Evolutionary conservation across 2,888 invertebrate genomes (phyloP), one percentile per base, ranked within the genome.

Genomic region (Ochropacha duplaris): DNA sequence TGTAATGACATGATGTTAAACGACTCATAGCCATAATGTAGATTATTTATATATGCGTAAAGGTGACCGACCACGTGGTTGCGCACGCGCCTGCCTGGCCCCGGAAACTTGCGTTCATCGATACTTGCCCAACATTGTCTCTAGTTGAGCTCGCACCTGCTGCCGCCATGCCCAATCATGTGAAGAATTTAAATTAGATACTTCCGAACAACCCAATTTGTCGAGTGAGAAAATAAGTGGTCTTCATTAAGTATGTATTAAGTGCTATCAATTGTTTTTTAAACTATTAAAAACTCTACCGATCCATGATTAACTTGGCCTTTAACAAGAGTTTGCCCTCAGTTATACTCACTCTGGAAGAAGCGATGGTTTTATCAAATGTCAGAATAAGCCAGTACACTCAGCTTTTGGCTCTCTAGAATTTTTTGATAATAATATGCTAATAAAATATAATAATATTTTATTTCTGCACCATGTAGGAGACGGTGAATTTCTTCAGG

Each of bases 1-100:
- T 76, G 66, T 74, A 72, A 72, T 72, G 68, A 76, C 74, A 71
- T 64, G 71, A 73, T 73, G 77, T 73, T 81, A 79, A 85, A 84
- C 78, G 61, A 59, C 58, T 65, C 69, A 75, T 77, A 74, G 71
- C 19, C 44, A 19, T 44, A 58, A 56, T 57, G 66, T 59, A 62
- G 62, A 66, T 73, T 72, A 69, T 79, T 81, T 75, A 75, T 75
- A 75, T 79, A 78, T 63, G 72, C 74, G 69, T 70, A 71, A 71
- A 66, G 61, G 71, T 74, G 67, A 72, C 73, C 88, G 67, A 72
- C 73, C 88, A 88, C 84, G 88, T 88, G 87, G 83, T 72, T 78
- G 84, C 83, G 85, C 87, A 86, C 87, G 86, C 87, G 87, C 44
- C 14, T 8, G 4, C 16, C n/a, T n/a, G n/a, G n/a, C 6, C 39